Percentiles rank a stretch among this genome's conserved stretches.
phyloP scores from a whole-genome alignment of 2,113 vertebrate genomes.

The Hemicordylus capensis region DNA sequence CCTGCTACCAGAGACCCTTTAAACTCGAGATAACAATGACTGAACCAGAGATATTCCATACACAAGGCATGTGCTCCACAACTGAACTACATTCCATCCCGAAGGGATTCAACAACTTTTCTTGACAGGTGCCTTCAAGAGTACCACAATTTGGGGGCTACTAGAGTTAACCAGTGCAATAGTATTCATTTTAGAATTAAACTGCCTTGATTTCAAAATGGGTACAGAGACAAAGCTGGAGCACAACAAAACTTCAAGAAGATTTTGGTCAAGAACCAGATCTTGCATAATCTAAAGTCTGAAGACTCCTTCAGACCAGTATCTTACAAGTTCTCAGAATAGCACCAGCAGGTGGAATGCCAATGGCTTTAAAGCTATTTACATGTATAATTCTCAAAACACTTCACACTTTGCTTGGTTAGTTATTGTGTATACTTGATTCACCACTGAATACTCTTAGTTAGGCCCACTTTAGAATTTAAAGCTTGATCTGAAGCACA shows the following conservation, averaged over 20 bases:
- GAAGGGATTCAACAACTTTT: background rate
- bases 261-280: background rate
- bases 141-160: background rate
- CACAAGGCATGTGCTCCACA: background rate
- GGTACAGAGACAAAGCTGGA: background rate
- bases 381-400: background rate
- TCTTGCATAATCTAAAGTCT: background rate
- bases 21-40: background rate
- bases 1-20: background rate
- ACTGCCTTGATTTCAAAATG: background rate
- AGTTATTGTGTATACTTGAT: too few species aligned
- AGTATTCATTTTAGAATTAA: background rate
- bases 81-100: background rate
- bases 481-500: background rate
- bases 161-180: background rate
- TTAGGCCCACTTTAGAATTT: background rate
- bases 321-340: background rate
- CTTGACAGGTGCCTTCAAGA: background rate
- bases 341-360: background rate
- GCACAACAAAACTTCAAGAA: background rate
- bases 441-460: too few species aligned
- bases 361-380: background rate
- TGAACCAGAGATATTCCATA: background rate
- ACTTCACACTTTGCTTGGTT: background rate
- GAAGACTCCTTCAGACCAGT: background rate